phyloP scores from a whole-genome alignment of 2,113 vertebrate genomes.

The Pitta sordida region DNA sequence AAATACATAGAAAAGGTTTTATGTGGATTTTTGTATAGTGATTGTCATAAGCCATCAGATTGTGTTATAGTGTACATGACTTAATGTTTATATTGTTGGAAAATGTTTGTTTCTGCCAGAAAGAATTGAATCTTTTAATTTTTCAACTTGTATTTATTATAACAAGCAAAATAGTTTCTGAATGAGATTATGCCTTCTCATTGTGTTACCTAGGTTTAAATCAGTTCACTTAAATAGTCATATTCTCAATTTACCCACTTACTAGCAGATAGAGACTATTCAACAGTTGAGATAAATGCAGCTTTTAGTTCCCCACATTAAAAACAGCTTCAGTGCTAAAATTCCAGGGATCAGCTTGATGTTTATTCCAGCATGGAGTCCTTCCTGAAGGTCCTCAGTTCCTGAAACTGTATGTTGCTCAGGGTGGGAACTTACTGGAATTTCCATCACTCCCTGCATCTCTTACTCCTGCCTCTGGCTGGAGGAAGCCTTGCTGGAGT shows the following conservation, averaged over 20 bases:
- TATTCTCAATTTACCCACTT: not conserved
- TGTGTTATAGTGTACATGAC: fast-evolving
- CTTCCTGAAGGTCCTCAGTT: not conserved
- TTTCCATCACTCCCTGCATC: not conserved
- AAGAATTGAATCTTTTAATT: not conserved
- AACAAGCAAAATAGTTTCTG: not conserved
- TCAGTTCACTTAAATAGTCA: not conserved
- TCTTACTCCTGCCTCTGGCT: not conserved
- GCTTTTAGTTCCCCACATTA: not conserved
- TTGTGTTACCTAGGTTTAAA: not conserved
- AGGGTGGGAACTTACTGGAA: fast-evolving
- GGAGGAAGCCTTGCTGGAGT: not conserved
- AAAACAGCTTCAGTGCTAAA: not conserved
- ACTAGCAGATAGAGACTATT: not conserved
- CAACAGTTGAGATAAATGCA: not conserved
- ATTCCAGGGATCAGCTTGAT: not conserved
- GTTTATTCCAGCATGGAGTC: not conserved
- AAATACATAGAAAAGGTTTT: not conserved
- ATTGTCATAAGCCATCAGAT: not conserved
- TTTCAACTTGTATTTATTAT: not conserved
- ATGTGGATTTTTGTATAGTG: not conserved
- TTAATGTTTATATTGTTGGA: not conserved
- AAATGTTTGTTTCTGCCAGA: not conserved
- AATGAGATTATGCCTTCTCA: not conserved
- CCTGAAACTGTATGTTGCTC: not conserved